Base-by-base conservation (phyloP, 2,888 invertebrate genomes). In the Nomada hirtipes region DNA sequence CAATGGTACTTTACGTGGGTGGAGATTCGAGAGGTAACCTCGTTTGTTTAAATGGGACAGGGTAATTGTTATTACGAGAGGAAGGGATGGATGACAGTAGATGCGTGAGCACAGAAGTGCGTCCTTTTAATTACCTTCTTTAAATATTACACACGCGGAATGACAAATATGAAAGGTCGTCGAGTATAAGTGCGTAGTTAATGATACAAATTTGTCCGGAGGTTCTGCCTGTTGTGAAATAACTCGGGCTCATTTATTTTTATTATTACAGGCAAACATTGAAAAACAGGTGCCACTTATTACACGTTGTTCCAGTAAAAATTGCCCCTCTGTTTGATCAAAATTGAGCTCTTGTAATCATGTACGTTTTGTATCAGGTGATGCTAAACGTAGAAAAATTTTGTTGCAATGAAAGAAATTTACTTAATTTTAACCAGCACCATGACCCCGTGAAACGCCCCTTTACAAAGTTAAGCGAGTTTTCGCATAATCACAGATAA, bases 221-320 rank as follows among this genome's bases (percentile, higher is more conserved):
- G 64, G 47, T 64, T 64, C 23, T 26, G 7, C 18, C 18, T 26
- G 18, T 18, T 7, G 18, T 9, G 52, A 9, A 53, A 36, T 67
- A 67, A 67, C 9, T 53, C 52, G 36, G 36, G 7, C 36, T 15
- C 3, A 13, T 36, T 67, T 20, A 15, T 29, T 52, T 2, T 36
- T 2, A 4, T 7, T 36, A 4, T 2, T 13, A 7, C 29, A 20
- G 2, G 20, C 13, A 13, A 44, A 55, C 65, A 44, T 23, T 67
- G 20, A 57, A 57, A 73, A 50, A 67, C 23, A 23, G 20, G 53
- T 18, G 29, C 18, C 26, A 57, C 42, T 72, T 72, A 65, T 72
- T 65, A 42, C 53, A n/a, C 9, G 36, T 20, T 42, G 42, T 44
- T 26, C n/a, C 2, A 36, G 36, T 36, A 4, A 36, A 36, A 36